Conservation (phyloP, 2,113 vertebrate species). For the Canis aureus region DNA sequence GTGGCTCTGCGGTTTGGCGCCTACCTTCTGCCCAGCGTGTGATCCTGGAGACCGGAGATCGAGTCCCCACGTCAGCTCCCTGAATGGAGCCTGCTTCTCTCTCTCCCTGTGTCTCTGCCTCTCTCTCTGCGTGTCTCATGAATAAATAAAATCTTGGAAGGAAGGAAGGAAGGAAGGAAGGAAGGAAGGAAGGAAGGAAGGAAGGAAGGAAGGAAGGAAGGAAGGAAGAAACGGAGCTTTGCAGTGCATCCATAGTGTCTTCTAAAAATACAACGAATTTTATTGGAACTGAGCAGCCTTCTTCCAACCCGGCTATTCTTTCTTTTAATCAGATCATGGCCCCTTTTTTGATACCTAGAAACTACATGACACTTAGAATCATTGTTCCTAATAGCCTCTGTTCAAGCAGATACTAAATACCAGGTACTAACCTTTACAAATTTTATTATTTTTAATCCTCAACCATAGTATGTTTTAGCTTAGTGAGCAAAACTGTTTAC, state of each 20-base stretch:
- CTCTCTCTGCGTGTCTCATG: too few relatives aligned
- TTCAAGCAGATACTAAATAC: background rate
- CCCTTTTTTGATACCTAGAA: background rate
- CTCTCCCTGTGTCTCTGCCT: too few relatives aligned
- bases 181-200: too few relatives aligned
- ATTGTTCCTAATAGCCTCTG: background rate
- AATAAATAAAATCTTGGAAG: too few relatives aligned
- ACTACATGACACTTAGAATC: background rate
- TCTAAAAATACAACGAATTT: background rate
- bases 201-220: too few relatives aligned
- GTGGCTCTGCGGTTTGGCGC: too few relatives aligned
- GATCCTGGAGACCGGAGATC: too few relatives aligned
- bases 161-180: too few relatives aligned
- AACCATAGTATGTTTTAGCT: conserved; percentile 5
- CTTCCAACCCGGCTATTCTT: background rate
- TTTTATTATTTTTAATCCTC: background rate
- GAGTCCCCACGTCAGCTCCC: too few relatives aligned
- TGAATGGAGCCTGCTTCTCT: too few relatives aligned
- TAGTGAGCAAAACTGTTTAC: background rate
- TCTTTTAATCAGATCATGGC: background rate
- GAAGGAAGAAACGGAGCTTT: background rate
- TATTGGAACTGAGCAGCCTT: background rate
- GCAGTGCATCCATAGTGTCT: background rate
- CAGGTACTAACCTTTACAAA: background rate
- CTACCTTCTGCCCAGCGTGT: too few relatives aligned